Base-by-base conservation (phyloP, 2,888 invertebrate genomes). In the Automeris io region DNA sequence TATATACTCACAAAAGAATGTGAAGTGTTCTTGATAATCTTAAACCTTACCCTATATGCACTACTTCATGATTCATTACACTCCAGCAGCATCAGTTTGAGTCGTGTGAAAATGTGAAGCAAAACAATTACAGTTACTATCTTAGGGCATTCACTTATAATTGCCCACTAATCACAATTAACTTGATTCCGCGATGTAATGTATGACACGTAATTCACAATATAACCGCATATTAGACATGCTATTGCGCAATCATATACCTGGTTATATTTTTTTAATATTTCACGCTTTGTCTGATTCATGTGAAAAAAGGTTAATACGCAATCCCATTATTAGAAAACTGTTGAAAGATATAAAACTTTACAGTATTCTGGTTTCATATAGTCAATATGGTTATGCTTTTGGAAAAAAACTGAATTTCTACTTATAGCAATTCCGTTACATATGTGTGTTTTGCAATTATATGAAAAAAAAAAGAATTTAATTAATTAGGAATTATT, bases 101-200 rank as follows among this genome's bases (percentile, higher is more conserved):
- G 46, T 54, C 54, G 57, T 57, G 52, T 57, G 60, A 61, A 63
- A 59, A 64, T 61, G 55, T 59, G 59, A 61, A 45, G 49, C 51
- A 45, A 58, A 66, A 61, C 63, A 64, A 74, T 76, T 69, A 68
- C 49, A 64, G 67, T 61, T 47, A 43, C 55, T 63, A 67, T 69
- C 63, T 60, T 54, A 63, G 65, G 23, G 18, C 18, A 32, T 37
- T 23, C 22, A 18, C 68, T 63, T 63, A 61, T 74, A 70, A 75
- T 67, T 62, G 59, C 61, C 47, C 43, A 54, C 53, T 62, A 58
- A 64, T 64, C 61, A 57, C 65, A 69, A 70, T 70, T 61, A 69
- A 57, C 48, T 53, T 49, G 51, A 56, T 56, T 51, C 49, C 8
- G 45, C 54, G 49, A 47, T 41, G 53, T 58, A 60, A 57, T 57